Evolutionary conservation across 2,797 vertebrate species (phyloP), one percentile per base, ranked within the genome.

Genomic region (Limosa lapponica): DNA sequence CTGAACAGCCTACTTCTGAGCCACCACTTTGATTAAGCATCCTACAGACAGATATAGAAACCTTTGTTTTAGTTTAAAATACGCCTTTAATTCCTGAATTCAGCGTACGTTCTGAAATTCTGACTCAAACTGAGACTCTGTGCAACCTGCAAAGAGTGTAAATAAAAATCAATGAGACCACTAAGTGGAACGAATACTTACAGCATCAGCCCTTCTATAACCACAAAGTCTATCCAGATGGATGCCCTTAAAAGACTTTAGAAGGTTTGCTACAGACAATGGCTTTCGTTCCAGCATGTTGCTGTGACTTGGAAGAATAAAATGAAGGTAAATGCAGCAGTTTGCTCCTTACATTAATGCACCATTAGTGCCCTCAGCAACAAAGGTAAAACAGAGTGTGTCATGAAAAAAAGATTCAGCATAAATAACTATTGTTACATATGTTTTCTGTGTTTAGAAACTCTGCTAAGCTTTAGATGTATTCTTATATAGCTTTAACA

Each of bases 151-250:
- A 83, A 74, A 86, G 69, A 44, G 65, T 2, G 3, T 75, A 93
- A 95, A 91, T 78, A 91, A 94, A 96, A 96, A 97, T 94, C 89
- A 93, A 79, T 92, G 80, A 94, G 80, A 41, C 80, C 89, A 87
- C 95, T 84, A 95, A 95, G 89, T 52, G 80, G 89, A 82, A 95
- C 57, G 82, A 94, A 92, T 70, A 77, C 55, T 89, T 87, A 95
- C 6, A 88, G 91, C 78, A 94, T 80, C 84, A 92, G 92, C 74
- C 92, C 83, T 91, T 84, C 85, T 75, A 12, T 10, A 89, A 95
- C 77, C 95, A 95, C 90, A 93, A 78, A 81, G 77, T 84, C 91
- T 59, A 75, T 43, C 58, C 67, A 81, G 87, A 95, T 82, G 62
- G 91, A 88, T 87, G 75, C 84, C 87, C 70, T 88, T 88, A 79